phyloP scores from a whole-genome alignment of 2,888 invertebrate species.

The Nemotelus pantherinus region DNA sequence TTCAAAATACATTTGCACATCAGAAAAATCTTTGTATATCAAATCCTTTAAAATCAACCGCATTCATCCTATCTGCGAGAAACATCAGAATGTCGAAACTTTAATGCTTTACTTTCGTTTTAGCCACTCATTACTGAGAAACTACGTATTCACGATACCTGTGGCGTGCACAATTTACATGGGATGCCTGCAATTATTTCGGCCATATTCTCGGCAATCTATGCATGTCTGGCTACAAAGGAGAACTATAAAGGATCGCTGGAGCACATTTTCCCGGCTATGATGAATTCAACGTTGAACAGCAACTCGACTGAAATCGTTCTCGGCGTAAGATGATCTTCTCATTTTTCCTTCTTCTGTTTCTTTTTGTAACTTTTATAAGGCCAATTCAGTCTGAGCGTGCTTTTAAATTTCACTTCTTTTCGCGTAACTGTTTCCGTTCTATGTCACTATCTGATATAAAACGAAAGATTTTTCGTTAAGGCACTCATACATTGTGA shows the following conservation, averaged over 20 bases:
- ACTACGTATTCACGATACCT: constrained; percentile 66
- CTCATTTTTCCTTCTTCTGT: constrained; percentile 57
- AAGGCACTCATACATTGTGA: constrained; percentile 4
- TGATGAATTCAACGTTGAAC: constrained; percentile 61
- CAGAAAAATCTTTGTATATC: too few relatives aligned
- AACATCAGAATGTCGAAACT: constrained; percentile 29
- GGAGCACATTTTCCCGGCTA: constrained; percentile 70
- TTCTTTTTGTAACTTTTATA: constrained; percentile 24
- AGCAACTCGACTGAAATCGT: constrained; percentile 55
- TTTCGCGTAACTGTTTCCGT: not conserved
- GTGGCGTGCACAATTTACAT: constrained; percentile 96
- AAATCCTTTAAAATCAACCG: too few relatives aligned
- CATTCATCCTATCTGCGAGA: too few relatives aligned
- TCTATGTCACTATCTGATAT: not conserved
- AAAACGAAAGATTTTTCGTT: not conserved
- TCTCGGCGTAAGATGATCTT: constrained; percentile 56
- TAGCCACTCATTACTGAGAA: constrained; percentile 61
- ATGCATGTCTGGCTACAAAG: constrained; percentile 76
- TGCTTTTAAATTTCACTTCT: constrained; percentile 18
- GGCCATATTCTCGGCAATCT: constrained; percentile 79
- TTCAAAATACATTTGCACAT: too few relatives aligned
- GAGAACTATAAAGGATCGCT: constrained; percentile 71
- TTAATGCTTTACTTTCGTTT: constrained; percentile 43
- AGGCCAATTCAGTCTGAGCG: constrained; percentile 20
- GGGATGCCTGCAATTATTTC: constrained; percentile 93